These are phyloP conservation scores for Pomacea maculata DNA, from an alignment of 1,140 invertebrate genomes.

Conservation along the genomic window DNA sequence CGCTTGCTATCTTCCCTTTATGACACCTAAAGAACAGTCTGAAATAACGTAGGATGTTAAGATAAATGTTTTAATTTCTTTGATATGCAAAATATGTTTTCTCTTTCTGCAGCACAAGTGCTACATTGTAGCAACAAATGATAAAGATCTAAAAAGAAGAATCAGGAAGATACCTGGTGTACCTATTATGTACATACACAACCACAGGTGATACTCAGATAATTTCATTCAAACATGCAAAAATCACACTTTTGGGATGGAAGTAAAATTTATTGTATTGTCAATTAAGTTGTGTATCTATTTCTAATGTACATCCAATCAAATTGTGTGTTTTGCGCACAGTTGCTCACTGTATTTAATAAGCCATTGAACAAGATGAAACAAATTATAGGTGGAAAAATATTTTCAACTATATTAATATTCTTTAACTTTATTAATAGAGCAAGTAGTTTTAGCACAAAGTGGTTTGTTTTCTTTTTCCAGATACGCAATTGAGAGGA, in stretches of 20 bases:
- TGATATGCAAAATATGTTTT: conserved; percentile 25
- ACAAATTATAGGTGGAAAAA: not conserved
- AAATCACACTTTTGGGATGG: not conserved
- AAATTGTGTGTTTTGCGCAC: not conserved
- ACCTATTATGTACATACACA: conserved; percentile 96
- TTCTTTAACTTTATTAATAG: not conserved
- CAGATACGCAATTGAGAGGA: conserved; percentile 92
- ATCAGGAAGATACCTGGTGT: conserved; percentile 99
- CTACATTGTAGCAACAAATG: conserved; percentile 99
- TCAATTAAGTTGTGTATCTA: not conserved
- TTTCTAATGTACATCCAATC: not conserved
- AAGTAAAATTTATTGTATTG: not conserved
- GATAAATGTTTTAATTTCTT: too few species aligned
- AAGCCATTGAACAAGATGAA: not conserved
- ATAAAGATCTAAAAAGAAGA: conserved; percentile 94
- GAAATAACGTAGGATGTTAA: too few species aligned
- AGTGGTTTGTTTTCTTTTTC: conserved; percentile 26
- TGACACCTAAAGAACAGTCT: too few species aligned
- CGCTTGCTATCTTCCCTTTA: too few species aligned
- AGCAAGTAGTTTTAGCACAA: too few species aligned
- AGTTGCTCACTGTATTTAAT: not conserved
- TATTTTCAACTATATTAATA: not conserved
- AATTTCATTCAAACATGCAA: not conserved
- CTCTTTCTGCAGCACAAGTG: conserved; percentile 88
- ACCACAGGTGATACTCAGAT: conserved; percentile 74